Evolutionary conservation across 2,113 vertebrate genomes (phyloP).

Genomic region (Dolichotis patagonum): DNA sequence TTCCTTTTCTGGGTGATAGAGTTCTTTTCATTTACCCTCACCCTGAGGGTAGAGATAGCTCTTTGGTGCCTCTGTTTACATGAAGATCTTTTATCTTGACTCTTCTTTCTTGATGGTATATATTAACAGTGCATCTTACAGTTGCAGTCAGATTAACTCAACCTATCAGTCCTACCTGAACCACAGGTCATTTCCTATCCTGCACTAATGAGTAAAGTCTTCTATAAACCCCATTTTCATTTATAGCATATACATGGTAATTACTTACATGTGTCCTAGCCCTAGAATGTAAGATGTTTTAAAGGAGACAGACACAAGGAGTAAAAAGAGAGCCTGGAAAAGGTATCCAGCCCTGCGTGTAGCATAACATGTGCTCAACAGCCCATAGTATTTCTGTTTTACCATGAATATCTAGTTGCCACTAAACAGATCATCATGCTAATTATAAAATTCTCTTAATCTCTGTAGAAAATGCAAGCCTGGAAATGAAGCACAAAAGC

Average conservation of each 20-base stretch:
- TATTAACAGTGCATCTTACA: not conserved
- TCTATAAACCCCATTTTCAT: not conserved
- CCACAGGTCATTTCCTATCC: not conserved
- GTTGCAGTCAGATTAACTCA: not conserved
- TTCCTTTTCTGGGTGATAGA: not conserved
- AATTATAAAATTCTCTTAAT: not conserved
- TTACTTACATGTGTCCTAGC: not conserved
- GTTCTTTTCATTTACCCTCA: not conserved
- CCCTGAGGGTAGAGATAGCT: not conserved
- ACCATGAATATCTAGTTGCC: not conserved
- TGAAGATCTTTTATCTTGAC: not conserved
- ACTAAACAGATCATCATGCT: not conserved
- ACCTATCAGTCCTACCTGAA: not conserved
- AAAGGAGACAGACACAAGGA: not conserved
- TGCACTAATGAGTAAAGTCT: not conserved
- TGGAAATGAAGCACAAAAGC: not conserved
- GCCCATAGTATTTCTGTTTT: not conserved
- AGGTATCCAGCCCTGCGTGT: fast-evolving
- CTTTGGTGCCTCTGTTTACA: not conserved
- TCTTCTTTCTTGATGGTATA: not conserved
- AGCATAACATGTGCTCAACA: no score
- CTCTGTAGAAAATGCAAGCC: not conserved
- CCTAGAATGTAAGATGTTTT: not conserved
- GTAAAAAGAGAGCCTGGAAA: not conserved
- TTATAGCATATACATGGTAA: not conserved